Conservation (phyloP, 1,140 invertebrate species). For the Neomicropteryx cornuta region DNA sequence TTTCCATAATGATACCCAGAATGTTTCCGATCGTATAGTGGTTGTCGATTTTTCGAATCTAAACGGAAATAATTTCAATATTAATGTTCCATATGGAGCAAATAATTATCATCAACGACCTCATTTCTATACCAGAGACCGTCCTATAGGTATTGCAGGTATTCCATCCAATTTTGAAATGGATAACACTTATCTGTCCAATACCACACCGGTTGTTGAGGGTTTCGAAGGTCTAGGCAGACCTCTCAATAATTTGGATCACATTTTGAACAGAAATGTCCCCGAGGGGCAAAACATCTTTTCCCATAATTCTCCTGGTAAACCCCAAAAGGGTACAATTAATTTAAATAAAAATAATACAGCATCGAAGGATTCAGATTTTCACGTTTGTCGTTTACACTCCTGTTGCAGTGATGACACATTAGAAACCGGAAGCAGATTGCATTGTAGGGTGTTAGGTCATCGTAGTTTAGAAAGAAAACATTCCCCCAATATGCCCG, state of each 20-base stretch:
- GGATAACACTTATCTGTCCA: constrained; percentile 33
- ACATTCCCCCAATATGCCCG: too few relatives aligned
- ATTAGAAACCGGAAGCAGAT: too few relatives aligned
- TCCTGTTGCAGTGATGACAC: too few relatives aligned
- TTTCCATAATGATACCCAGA: constrained; percentile 75
- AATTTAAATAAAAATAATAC: too few relatives aligned
- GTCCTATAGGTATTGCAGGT: constrained; percentile 32
- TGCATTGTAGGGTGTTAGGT: too few relatives aligned
- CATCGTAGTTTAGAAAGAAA: too few relatives aligned
- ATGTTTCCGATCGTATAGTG: constrained; percentile 69
- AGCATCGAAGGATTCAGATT: too few relatives aligned
- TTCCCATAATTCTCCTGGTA: too few relatives aligned
- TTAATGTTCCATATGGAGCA: constrained; percentile 20
- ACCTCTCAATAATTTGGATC: constrained; percentile 29
- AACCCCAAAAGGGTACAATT: too few relatives aligned
- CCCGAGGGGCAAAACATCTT: too few relatives aligned
- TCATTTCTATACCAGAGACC: constrained; percentile 23
- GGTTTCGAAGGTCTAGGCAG: constrained; percentile 35
- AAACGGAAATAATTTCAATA: constrained; percentile 18
- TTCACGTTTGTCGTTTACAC: too few relatives aligned
- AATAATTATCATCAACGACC: constrained; percentile 7
- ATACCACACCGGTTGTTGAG: constrained; percentile 37
- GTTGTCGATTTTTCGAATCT: constrained; percentile 61
- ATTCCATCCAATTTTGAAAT: constrained; percentile 32
- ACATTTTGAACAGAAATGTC: constrained; percentile 21